Evolutionary conservation across 2,797 vertebrate genomes (phyloP).

Genomic region (Anomalospiza imberbis): DNA sequence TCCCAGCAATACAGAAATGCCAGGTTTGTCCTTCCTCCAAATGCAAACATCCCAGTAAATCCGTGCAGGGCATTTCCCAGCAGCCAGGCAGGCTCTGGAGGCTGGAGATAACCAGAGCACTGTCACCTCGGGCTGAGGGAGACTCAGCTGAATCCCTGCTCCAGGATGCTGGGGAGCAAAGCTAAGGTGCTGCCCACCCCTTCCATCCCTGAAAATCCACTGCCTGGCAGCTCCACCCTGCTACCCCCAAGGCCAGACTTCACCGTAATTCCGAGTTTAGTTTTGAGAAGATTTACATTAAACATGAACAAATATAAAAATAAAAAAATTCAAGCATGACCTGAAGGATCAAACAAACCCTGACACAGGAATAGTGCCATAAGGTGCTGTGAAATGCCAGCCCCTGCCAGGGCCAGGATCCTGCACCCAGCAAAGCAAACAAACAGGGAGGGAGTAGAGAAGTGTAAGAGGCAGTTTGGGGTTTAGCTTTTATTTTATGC

Average conservation of each 20-base stretch:
- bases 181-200: background rate
- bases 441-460: background rate
- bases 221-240: background rate
- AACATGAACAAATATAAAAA: background rate
- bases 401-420: background rate
- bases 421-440: background rate
- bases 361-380: background rate
- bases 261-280: rapidly evolving
- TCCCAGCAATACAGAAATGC: background rate
- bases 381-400: background rate
- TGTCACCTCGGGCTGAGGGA: background rate
- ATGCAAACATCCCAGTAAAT: background rate
- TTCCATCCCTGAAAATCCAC: background rate
- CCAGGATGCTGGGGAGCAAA: background rate
- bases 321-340: background rate
- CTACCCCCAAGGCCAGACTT: background rate
- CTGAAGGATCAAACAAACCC: background rate
- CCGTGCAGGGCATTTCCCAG: background rate
- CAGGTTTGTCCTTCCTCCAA: background rate
- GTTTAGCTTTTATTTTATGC: background rate
- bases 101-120: background rate
- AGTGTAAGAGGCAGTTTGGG: background rate
- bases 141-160: background rate
- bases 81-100: background rate
- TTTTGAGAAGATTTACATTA: background rate